phyloP scores from a whole-genome alignment of 2,888 invertebrate species.

The Alloplasta piceator region DNA sequence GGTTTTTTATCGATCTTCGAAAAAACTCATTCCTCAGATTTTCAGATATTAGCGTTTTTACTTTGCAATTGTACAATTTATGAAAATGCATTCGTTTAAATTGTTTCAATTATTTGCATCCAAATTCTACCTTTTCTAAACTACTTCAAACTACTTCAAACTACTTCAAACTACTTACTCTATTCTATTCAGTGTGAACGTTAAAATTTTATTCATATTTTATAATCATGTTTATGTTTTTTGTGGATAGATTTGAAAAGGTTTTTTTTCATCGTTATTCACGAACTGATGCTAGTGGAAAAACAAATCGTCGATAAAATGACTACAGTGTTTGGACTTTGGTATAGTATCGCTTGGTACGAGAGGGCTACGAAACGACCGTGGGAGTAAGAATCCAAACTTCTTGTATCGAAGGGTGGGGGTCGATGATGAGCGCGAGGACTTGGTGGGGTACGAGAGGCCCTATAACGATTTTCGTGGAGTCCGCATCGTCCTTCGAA shows the following conservation, averaged over 20 bases:
- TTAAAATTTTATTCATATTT: too few species aligned
- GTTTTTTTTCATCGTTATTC: too few species aligned
- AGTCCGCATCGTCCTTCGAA: slow-evolving; percentile 56
- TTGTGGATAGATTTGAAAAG: too few species aligned
- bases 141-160: too few species aligned
- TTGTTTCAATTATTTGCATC: too few species aligned
- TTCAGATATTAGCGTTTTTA: not conserved
- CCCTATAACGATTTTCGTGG: slow-evolving; percentile 61
- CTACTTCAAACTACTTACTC: too few species aligned
- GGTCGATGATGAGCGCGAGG: not conserved
- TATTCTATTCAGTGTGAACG: too few species aligned
- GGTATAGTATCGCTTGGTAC: slow-evolving; percentile 44
- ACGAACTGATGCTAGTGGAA: not conserved
- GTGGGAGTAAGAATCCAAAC: slow-evolving; percentile 48
- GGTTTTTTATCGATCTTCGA: too few species aligned
- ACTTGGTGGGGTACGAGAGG: not conserved
- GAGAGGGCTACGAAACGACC: slow-evolving; percentile 21
- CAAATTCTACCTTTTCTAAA: too few species aligned
- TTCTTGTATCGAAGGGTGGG: not conserved
- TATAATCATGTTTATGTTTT: too few species aligned
- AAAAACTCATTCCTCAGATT: too few species aligned
- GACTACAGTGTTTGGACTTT: slow-evolving; percentile 13
- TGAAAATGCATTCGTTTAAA: too few species aligned
- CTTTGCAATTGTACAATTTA: not conserved
- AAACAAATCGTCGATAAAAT: not conserved